A percentile compares a stretch with the other conserved stretches of the same genome.
These are phyloP conservation scores for Stigmatopora argus DNA, from an alignment of 2,113 vertebrate species.

Conservation along the genomic window DNA sequence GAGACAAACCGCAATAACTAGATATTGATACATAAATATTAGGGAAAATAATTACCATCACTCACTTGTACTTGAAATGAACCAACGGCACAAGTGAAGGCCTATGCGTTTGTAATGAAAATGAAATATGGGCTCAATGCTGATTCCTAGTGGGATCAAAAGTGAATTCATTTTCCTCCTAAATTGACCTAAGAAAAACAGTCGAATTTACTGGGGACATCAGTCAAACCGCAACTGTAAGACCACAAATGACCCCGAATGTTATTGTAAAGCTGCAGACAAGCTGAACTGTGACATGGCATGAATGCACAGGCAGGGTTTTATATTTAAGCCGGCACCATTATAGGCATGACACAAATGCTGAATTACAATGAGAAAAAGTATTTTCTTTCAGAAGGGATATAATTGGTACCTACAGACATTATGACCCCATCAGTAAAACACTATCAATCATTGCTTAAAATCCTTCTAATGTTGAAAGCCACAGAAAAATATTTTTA, in stretches of 20 bases:
- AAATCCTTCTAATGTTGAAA: conserved; percentile 7
- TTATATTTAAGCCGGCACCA: conserved; percentile 12
- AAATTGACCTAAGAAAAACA: conserved; percentile 52
- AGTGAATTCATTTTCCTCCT: conserved; percentile 52
- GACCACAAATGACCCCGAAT: conserved; percentile 50
- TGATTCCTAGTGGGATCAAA: conserved; percentile 50
- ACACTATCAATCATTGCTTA: conserved; percentile 25
- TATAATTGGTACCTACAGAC: conserved; percentile 63
- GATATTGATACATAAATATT: conserved; percentile 42
- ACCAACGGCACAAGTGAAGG: conserved; percentile 41
- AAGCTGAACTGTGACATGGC: conserved; percentile 28
- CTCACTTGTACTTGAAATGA: conserved; percentile 46
- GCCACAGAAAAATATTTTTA: not conserved
- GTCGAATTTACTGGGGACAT: conserved; percentile 37
- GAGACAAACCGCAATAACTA: conserved; percentile 41
- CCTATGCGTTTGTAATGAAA: conserved; percentile 47
- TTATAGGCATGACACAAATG: conserved; percentile 31
- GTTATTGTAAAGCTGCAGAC: conserved; percentile 38
- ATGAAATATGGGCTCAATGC: conserved; percentile 38
- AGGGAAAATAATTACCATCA: conserved; percentile 34
- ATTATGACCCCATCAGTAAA: conserved; percentile 38
- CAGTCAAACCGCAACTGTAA: conserved; percentile 36
- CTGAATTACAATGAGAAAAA: conserved; percentile 33
- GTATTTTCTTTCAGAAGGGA: conserved; percentile 41
- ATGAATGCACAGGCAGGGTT: conserved; percentile 4